phyloP scores from a whole-genome alignment of 2,888 invertebrate species.

The Agrenia bidenticulata region DNA sequence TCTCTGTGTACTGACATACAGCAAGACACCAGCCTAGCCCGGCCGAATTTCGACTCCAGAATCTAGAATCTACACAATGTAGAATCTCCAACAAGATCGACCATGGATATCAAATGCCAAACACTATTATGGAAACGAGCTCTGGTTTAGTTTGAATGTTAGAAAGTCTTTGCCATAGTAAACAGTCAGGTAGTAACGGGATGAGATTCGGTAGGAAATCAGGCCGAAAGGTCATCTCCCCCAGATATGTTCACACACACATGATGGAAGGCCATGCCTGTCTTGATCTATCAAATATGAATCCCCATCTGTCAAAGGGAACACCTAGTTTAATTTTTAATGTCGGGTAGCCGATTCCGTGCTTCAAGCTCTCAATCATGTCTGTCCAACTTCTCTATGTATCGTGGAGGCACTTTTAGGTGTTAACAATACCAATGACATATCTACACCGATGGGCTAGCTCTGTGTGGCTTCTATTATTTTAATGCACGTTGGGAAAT shows the following conservation, averaged over 20 bases:
- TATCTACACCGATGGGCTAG: not conserved
- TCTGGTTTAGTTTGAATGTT: not conserved
- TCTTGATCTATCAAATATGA: not conserved
- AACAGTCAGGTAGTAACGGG: not conserved
- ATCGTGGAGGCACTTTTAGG: too few relatives aligned
- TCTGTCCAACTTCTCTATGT: too few relatives aligned
- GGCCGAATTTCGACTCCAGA: not conserved
- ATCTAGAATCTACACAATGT: not conserved
- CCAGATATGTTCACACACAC: not conserved
- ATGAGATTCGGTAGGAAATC: not conserved
- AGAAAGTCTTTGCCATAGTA: not conserved
- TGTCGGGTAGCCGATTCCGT: not conserved
- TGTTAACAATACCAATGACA: too few relatives aligned
- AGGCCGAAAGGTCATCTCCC: slow-evolving; percentile 3
- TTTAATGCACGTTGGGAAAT: not conserved
- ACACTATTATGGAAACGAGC: not conserved
- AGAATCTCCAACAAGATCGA: not conserved
- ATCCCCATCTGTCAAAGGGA: not conserved
- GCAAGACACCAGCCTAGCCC: too few relatives aligned
- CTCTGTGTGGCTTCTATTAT: not conserved
- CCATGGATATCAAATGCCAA: not conserved
- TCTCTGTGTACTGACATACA: not conserved
- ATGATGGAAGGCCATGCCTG: not conserved
- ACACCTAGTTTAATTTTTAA: not conserved
- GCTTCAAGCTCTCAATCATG: too few relatives aligned